Evolutionary conservation across 2,113 vertebrate species (phyloP), one percentile per base, ranked within the genome.

Genomic region (Engraulis encrasicolus): DNA sequence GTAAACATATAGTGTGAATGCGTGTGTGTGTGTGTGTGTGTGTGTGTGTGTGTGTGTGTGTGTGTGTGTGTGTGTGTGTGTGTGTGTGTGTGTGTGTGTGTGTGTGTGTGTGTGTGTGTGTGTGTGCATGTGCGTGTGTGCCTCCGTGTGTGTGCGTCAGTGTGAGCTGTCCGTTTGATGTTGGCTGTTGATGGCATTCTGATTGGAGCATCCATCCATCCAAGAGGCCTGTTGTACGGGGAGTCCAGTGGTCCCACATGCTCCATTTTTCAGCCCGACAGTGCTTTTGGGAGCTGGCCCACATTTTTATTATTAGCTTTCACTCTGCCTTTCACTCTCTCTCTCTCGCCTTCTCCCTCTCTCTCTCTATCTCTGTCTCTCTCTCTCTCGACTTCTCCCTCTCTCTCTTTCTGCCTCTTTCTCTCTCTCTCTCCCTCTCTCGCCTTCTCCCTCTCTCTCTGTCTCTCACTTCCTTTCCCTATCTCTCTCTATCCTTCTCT

Each of bases 251-350:
- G 84, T 84, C 54, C 92, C 74, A 66, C 74, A 66, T 49, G 83
- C 78, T 82, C 82, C 50, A 85, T 83, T 86, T 85, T 85, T 61
- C 74, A 40, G 79, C 77, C 45, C 66, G 81, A 45, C 83, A 17
- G 61, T 78, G 84, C 87, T 66, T 90, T 49, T 77, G 92, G 94
- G 94, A 94, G 89, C 89, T 86, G 90, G 87, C 92, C 95, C 89
- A 95, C 87, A 93, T 94, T 91, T 66, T 94, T 95, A 94, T 94
- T 94, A 89, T 94, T 94, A 92, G 92, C 87, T 89, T 81, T 86
- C 79, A 80, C 71, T 48, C 48, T 45, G 3, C 4, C 66, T 36
- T 15, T 74, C 23, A 3, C 27, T 34, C 14, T 74, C 11, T 14
- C 66, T 74, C 12, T 74, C 27, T 74, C 14, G 14, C 66, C 34